These are phyloP conservation scores for Chaitophorus viminalis DNA, from an alignment of 2,888 invertebrate genomes.

Conservation along the genomic window DNA sequence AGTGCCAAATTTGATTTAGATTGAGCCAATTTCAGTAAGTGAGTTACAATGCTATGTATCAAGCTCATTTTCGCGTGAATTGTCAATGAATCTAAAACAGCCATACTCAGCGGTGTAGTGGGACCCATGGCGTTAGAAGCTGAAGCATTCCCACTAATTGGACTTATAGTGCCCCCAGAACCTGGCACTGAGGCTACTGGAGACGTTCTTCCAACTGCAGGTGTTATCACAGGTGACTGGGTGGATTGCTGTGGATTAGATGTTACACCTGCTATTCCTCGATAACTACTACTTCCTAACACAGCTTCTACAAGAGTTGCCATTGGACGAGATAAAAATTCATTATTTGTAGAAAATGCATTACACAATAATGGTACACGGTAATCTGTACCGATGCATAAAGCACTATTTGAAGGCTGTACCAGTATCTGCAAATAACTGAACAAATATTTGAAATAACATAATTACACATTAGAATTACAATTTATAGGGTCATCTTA, in stretches of 20 bases:
- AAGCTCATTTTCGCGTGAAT: constrained; percentile 92
- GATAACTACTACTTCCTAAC: constrained; percentile 69
- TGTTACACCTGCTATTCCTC: constrained; percentile 65
- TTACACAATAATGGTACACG: constrained; percentile 92
- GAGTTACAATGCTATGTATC: constrained; percentile 85
- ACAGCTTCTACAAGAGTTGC: constrained; percentile 89
- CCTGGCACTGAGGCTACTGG: constrained; percentile 69
- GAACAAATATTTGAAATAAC: constrained; percentile 65
- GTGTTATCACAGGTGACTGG: constrained; percentile 67
- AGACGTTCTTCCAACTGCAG: constrained; percentile 69
- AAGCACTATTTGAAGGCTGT: constrained; percentile 76
- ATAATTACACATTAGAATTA: not conserved
- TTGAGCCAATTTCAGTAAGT: constrained; percentile 90
- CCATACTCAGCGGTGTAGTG: constrained; percentile 90
- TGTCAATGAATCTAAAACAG: constrained; percentile 90
- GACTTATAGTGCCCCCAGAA: constrained; percentile 64
- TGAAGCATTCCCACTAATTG: constrained; percentile 45
- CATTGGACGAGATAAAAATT: constrained; percentile 92
- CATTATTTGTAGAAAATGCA: constrained; percentile 93
- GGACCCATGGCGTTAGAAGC: constrained; percentile 69
- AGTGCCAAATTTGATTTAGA: constrained; percentile 84
- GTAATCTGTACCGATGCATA: constrained; percentile 85
- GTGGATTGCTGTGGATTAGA: constrained; percentile 70
- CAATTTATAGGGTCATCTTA: constrained; percentile 66
- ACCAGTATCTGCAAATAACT: constrained; percentile 88